Percentiles rank a stretch among this genome's conserved stretches.
Evolutionary conservation across 2,888 invertebrate species (phyloP).

Genomic region (Rhopalosiphum nymphaeae): DNA sequence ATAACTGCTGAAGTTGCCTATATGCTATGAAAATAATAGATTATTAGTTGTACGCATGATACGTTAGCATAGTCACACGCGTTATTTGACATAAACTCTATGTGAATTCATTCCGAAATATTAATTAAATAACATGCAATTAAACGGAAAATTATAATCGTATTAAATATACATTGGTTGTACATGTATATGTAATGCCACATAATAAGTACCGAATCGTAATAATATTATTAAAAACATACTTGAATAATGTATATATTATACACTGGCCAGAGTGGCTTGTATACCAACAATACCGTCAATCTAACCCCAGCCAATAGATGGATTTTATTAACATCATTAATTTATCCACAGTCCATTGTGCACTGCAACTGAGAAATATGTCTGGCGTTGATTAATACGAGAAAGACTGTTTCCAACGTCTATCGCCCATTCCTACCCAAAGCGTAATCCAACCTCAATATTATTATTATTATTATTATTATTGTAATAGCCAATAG

Average conservation of each 20-base stretch:
- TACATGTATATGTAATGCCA: too few relatives aligned
- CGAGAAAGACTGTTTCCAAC: neutral
- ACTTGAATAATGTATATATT: neutral
- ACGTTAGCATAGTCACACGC: neutral
- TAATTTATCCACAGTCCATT: neutral
- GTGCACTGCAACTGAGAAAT: neutral
- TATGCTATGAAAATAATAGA: neutral
- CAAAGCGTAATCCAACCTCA: constrained; percentile 4
- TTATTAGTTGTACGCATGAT: neutral
- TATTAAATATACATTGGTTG: neutral
- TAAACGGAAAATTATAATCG: neutral
- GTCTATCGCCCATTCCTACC: neutral
- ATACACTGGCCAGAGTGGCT: too few relatives aligned
- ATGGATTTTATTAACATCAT: neutral
- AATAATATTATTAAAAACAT: neutral
- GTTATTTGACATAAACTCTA: neutral
- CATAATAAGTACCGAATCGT: neutral
- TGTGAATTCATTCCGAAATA: neutral
- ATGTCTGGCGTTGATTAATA: constrained; percentile 17
- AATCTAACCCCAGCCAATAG: neutral
- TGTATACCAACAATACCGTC: neutral
- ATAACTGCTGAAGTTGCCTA: neutral
- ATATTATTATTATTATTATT: neutral
- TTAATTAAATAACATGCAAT: constrained; percentile 5
- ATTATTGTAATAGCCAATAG: neutral